Conservation (phyloP, 2,888 invertebrate species). For the Antitype chi region DNA sequence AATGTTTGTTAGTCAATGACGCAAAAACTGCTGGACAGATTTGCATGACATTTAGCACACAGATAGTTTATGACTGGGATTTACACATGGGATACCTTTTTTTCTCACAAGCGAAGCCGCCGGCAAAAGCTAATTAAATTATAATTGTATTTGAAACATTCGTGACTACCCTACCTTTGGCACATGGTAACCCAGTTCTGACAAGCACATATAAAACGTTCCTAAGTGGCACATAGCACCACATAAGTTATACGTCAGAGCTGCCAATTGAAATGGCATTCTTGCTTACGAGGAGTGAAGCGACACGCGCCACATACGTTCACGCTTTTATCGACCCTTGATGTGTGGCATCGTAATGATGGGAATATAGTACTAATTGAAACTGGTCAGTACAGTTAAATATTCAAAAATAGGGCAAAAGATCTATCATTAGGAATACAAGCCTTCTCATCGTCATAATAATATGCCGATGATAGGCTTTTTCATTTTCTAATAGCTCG, state of each 20-base stretch:
- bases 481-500: neutral
- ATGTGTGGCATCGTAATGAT: constrained; percentile 13
- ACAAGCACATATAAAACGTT: constrained; percentile 16
- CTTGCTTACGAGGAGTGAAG: constrained; percentile 54
- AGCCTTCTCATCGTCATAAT: neutral
- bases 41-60: no score
- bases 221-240: constrained; percentile 33
- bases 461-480: neutral
- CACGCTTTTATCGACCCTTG: constrained; percentile 65
- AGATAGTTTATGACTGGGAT: no score
- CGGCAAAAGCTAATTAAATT: neutral
- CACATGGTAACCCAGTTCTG: constrained; percentile 44
- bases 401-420: constrained; percentile 4
- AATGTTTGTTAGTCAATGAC: no score
- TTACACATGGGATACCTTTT: no score
- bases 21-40: no score
- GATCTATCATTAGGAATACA: neutral
- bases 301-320: constrained; percentile 66
- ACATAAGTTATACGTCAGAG: constrained; percentile 39
- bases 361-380: neutral
- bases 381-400: neutral
- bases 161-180: neutral
- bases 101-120: no score
- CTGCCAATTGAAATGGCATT: constrained; percentile 64
- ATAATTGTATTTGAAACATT: neutral